Evolutionary conservation across 2,797 vertebrate species (phyloP), one percentile per base, ranked within the genome.

Genomic region (Acipenser oxyrinchus): DNA sequence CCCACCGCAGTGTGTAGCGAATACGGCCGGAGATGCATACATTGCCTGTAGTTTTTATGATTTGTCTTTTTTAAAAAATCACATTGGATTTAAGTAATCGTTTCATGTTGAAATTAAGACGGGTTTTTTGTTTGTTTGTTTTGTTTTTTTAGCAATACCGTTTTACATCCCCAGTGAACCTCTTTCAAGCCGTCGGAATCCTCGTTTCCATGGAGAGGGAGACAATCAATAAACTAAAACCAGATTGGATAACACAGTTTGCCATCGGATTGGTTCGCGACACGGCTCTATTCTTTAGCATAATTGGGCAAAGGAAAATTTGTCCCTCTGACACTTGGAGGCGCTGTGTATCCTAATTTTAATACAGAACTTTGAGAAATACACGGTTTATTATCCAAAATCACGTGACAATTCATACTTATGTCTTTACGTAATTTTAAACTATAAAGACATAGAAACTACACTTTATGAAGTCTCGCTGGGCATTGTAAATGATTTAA

Each of bases 11-110:
- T 53, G 10, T 53, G 49, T 12, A 11, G 49, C 4, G 12, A 6
- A n/a, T 0, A 9, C 12, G 12, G 9, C 8, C n/a, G n/a, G 13
- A 64, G n/a, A 9, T 12, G 18, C 49, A n/a, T n/a, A 70, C 67
- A 66, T 72, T 77, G 74, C 18, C 18, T 18, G 18, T 18, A 52
- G 50, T 51, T 6, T 6, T 18, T 62, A 23, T 37, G 8, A 18
- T 79, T 76, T 77, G 63, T 51, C 75, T 81, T 79, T 79, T 64
- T 6, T 9, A 51, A 49, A 64, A 50, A 52, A 64, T 10, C 8
- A 18, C 50, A 23, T 15, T 23, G 37, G 51, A 64, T 51, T 51
- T 64, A 64, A 64, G 11, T 64, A 51, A 6, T 71, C 67, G 75
- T 73, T 18, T 51, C 49, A 58, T 12, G 6, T 13, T 10, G 9